Conservation (phyloP, 2,797 vertebrate species). For the Centropyge bicolor region DNA sequence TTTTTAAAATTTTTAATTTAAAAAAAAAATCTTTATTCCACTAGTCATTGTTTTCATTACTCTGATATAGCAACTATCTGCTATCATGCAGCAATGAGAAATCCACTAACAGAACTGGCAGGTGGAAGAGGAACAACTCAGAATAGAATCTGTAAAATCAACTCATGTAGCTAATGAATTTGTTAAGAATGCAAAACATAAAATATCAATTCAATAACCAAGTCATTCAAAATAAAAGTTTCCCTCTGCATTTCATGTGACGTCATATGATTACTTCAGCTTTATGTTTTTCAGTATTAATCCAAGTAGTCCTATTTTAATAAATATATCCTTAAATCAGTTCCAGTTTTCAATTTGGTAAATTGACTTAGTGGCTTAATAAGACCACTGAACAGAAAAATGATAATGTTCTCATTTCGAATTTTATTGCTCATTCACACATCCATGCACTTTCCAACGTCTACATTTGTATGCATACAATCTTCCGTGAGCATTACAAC, state of each 20-base stretch:
- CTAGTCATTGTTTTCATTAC: no score
- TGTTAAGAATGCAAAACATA: neutral
- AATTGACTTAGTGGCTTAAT: neutral
- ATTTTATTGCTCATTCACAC: conserved; percentile 94
- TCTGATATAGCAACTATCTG: no score
- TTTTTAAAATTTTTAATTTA: no score
- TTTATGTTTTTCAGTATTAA: no score
- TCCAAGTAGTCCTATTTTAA: no score
- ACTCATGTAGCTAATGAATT: neutral
- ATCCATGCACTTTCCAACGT: conserved; percentile 90
- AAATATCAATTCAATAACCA: neutral
- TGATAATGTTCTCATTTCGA: conserved; percentile 30
- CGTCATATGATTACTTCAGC: no score
- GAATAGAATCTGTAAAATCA: neutral
- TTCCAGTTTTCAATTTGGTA: no score
- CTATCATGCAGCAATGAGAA: no score
- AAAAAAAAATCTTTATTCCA: no score
- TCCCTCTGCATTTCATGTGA: neutral
- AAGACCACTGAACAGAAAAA: conserved; percentile 6
- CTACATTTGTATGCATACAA: conserved; percentile 87
- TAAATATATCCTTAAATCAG: no score
- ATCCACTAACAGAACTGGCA: no score
- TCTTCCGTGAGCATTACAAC: conserved; percentile 85
- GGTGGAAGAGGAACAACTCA: no score
- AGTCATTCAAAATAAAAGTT: neutral